phyloP scores from a whole-genome alignment of 1,140 invertebrate species.

The Dufourea novaeangliae region DNA sequence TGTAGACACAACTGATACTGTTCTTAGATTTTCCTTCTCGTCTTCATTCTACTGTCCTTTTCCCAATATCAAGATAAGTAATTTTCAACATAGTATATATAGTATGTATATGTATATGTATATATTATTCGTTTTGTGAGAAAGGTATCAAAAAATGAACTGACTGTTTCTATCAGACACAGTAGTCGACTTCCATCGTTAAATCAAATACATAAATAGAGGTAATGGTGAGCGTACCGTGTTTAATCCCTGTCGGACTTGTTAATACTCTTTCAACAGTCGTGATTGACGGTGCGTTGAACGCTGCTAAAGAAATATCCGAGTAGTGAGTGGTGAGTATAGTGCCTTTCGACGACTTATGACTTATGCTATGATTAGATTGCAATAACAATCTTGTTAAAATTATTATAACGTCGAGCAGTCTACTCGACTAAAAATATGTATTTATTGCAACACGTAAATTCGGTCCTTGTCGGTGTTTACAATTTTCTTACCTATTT shows the following conservation, averaged over 20 bases:
- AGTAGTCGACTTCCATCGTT: neutral
- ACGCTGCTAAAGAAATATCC: neutral
- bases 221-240: neutral
- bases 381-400: too few species aligned
- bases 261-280: slow-evolving; percentile 24
- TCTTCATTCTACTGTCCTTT: neutral
- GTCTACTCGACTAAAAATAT: too few species aligned
- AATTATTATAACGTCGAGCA: too few species aligned
- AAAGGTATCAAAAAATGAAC: neutral
- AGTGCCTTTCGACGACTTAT: too few species aligned
- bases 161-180: neutral
- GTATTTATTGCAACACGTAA: too few species aligned
- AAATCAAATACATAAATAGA: neutral
- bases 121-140: neutral
- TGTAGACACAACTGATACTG: too few species aligned
- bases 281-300: neutral
- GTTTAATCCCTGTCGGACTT: neutral
- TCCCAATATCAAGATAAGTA: neutral
- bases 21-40: neutral
- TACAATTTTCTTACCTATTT: too few species aligned
- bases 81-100: too few species aligned
- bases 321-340: too few species aligned
- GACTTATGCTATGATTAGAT: too few species aligned
- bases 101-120: too few species aligned
- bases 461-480: too few species aligned